Evolutionary conservation across 2,113 vertebrate species (phyloP), one percentile per base, ranked within the genome.

Genomic region (Nothobranchius kuhntae): DNA sequence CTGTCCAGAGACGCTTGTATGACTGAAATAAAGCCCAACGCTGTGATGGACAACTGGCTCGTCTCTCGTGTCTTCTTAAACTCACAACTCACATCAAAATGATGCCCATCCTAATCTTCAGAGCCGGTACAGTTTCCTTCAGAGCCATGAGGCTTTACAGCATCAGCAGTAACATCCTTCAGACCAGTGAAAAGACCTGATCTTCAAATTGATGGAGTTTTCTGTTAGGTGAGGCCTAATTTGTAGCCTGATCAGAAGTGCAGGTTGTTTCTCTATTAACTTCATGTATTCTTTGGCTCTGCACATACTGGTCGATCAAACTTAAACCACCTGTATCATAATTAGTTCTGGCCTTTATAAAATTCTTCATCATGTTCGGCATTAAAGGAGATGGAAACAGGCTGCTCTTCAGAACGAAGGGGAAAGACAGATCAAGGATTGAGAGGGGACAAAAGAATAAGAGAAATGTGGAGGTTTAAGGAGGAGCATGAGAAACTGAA

Each of bases 341-440:
- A 48, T 30, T 54, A 8, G 15, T 42, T 59, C 47, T 57, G 57
- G 38, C 46, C 61, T 50, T 62, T 67, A 80, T 72, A 62, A 56
- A 82, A 72, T 90, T 87, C 55, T 78, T 89, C 70, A 84, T 77
- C 70, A 73, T 48, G 53, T 56, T 80, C 69, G 81, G 64, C 47
- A 61, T 71, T 68, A 75, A 68, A 71, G 51, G 54, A 71, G 47
- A 65, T 80, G 50, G 12, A 71, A 74, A 48, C 63, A 76, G 42
- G 58, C 61, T 67, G 74, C 83, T 80, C 77, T 76, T 73, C 36
- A 77, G 75, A 75, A 54, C 53, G 14, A 56, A 77, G 69, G 47
- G 45, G 74, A 83, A 70, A 48, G 54, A 82, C 55, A 63, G 76
- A 78, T 64, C 38, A 53, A 44, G 53, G 57, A 71, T 50, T 48